Evolutionary conservation across 2,797 vertebrate genomes (phyloP).

Genomic region (Sebastes miniatus): DNA sequence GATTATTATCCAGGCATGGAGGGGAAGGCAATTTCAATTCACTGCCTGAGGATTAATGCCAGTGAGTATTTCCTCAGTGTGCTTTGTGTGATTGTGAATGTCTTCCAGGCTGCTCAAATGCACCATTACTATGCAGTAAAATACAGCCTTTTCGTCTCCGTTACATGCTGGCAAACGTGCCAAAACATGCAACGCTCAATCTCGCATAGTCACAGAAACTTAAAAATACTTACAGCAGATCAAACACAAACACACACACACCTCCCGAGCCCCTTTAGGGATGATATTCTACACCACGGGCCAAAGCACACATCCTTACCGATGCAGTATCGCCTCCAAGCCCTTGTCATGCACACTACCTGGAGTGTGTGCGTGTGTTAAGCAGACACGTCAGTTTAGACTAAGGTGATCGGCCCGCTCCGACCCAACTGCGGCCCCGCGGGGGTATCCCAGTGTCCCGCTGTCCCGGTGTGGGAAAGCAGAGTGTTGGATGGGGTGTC

Average conservation of each 20-base stretch:
- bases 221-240: constrained; percentile 66
- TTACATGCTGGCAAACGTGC: constrained; percentile 64
- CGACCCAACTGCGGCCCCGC: constrained; percentile 76
- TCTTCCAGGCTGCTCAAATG: constrained; percentile 51
- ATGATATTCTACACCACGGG: constrained; percentile 68
- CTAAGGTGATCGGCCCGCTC: constrained; percentile 86
- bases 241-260: constrained; percentile 45
- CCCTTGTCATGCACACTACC: constrained; percentile 59
- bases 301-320: constrained; percentile 51
- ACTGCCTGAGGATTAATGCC: constrained; percentile 73
- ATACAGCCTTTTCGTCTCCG: constrained; percentile 47
- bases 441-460: constrained; percentile 79
- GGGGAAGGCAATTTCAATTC: constrained; percentile 53
- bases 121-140: constrained; percentile 54
- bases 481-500: constrained; percentile 82
- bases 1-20: constrained; percentile 64
- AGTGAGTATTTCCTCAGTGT: constrained; percentile 66
- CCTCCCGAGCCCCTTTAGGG: constrained; percentile 57
- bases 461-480: constrained; percentile 81
- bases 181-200: constrained; percentile 74
- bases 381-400: constrained; percentile 88
- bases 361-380: constrained; percentile 63
- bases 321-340: constrained; percentile 60
- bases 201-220: constrained; percentile 58
- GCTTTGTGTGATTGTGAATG: constrained; percentile 42